Evolutionary conservation across 2,888 invertebrate species (phyloP).

Genomic region (Meloe dianella): DNA sequence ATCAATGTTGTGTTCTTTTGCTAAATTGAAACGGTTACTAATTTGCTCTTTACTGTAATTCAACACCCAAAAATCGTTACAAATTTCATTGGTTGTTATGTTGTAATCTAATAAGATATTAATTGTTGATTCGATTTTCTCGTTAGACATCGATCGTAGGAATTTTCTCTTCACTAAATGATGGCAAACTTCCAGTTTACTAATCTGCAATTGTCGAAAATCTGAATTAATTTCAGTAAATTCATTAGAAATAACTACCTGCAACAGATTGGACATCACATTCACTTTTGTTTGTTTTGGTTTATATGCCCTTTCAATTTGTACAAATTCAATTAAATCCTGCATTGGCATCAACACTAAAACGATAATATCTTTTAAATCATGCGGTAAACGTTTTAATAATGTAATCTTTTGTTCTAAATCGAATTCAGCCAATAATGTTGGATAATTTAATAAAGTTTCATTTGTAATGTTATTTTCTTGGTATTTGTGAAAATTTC

Average conservation of each 20-base stretch:
- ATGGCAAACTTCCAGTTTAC: constrained; percentile 40
- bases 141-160: constrained; percentile 31
- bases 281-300: constrained; percentile 35
- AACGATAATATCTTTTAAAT: constrained; percentile 45
- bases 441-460: constrained; percentile 45
- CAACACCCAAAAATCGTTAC: constrained; percentile 59
- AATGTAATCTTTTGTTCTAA: constrained; percentile 42
- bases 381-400: constrained; percentile 42
- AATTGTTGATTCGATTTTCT: constrained; percentile 25
- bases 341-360: constrained; percentile 39
- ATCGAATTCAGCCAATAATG: constrained; percentile 44
- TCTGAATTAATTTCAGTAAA: constrained; percentile 7
- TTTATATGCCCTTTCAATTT: constrained; percentile 29
- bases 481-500: constrained; percentile 44
- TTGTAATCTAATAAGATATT: constrained; percentile 42
- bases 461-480: constrained; percentile 39
- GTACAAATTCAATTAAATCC: constrained; percentile 35
- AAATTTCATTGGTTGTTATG: constrained; percentile 51
- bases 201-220: constrained; percentile 42
- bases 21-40: constrained; percentile 49
- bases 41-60: constrained; percentile 53
- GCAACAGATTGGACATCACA: constrained; percentile 39
- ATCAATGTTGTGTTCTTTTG: constrained; percentile 51
- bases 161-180: constrained; percentile 33
- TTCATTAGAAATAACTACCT: constrained; percentile 36